These are phyloP conservation scores for Arizona elegans DNA, from an alignment of 2,113 vertebrate genomes.

Conservation along the genomic window DNA sequence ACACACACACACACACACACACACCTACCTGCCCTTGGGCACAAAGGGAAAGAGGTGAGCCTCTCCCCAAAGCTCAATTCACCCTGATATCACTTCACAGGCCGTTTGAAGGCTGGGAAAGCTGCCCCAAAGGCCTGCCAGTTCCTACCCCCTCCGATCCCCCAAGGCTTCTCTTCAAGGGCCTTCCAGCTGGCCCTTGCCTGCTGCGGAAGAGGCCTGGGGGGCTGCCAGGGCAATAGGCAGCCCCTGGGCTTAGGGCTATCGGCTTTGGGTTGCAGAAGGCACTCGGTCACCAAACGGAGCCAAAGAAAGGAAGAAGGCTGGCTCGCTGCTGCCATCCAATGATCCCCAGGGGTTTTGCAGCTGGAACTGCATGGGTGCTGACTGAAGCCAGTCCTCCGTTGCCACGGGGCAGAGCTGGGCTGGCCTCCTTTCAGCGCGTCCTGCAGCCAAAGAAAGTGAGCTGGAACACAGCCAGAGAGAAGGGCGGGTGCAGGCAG, in stretches of 20 bases:
- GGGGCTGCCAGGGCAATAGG: background rate
- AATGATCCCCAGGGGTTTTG: background rate
- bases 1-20: background rate
- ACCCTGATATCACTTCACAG: background rate
- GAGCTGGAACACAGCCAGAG: too few species aligned
- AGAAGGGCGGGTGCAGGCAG: background rate
- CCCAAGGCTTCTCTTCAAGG: too few species aligned
- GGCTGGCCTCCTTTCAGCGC: background rate
- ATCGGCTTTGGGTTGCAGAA: background rate
- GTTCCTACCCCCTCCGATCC: background rate
- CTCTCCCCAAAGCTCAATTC: background rate
- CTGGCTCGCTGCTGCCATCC: background rate
- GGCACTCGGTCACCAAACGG: background rate
- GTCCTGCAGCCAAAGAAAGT: background rate
- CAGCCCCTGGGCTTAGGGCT: background rate
- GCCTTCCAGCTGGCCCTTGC: rapidly evolving
- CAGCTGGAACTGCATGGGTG: background rate
- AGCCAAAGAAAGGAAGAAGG: background rate
- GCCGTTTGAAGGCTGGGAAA: background rate
- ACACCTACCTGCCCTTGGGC: background rate
- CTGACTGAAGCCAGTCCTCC: background rate
- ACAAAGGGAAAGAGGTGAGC: background rate
- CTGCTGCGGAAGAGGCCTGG: background rate
- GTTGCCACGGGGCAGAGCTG: background rate
- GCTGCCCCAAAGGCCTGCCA: background rate